Base-by-base conservation (phyloP, 1,140 invertebrate genomes). In the Camponotus vicinus region DNA sequence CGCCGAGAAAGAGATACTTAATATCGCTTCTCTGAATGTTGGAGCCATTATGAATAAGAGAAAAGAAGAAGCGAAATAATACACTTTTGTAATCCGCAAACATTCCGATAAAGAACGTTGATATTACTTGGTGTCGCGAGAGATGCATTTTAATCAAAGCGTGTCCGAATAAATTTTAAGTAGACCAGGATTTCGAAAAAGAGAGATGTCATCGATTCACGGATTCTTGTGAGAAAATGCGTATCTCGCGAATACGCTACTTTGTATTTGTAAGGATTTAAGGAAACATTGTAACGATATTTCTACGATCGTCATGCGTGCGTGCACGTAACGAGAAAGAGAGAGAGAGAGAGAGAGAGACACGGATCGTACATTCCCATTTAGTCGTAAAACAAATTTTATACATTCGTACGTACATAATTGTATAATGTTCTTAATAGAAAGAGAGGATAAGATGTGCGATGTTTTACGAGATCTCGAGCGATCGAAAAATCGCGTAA, bases 361-460 rank as follows among this genome's bases (percentile, higher is more conserved):
- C 70, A 86, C 89, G 88, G 90, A 91, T 91, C 91, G 90, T 91
- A 91, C 92, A 93, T 92, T 91, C 90, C 88, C 90, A 87, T 92
- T 93, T 93, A 93, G 92, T 92, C 91, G 86, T 93, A 93, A 88
- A 69, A 64, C 45, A 86, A 86, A 92, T 94, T 94, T 94, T 94
- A 94, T 94, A 94, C 94, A 94, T 94, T 94, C 93, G 91, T 94
- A 94, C 91, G 89, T 93, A 92, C 83, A 79, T 92, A 92, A 91
- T 92, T 90, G 88, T 91, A 91, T 91, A 91, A 91, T 86, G 90
- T 90, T 91, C 75, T 91, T 89, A 89, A 88, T 59, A 27, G 89
- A 91, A 66, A 52, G 86, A 88, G 80, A 70, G 27, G 27, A 49
- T 88, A 75, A 86, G 89, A 86, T 84, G 82, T 90, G 15, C 75